Evolutionary conservation across 2,797 vertebrate genomes (phyloP), one percentile per base, ranked within the genome.

Genomic region (Hydrocynus forskahlii): DNA sequence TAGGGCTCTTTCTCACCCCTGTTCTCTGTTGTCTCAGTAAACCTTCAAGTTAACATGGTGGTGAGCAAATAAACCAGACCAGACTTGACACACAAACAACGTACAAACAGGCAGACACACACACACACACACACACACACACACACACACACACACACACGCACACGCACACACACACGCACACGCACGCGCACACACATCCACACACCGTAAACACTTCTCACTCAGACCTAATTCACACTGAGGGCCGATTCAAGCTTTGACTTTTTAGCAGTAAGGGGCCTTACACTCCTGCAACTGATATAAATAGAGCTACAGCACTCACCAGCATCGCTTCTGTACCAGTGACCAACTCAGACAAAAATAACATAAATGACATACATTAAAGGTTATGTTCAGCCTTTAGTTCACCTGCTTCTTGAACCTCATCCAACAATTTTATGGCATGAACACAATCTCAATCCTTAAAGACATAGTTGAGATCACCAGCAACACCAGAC

Each of bases 31-130:
- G 7, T 23, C 59, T 54, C 64, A 43, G 54, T 38, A 17, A 1
- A 70, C 17, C 78, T 67, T 45, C 40, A 75, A 62, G 63, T 55
- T 19, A 68, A 52, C 57, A 50, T 13, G n/a, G 40, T 63, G 38
- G 29, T 69, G 40, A 75, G 63, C 73, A 76, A 70, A 76, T 68
- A 60, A 73, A 81, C 55, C 73, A 81, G 25, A n/a, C 55, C 54
- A 62, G 52, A 64, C 52, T 45, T 43, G 63, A 62, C 72, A 75
- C 74, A 66, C 73, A 76, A 38, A 81, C 54, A 81, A 71, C 76
- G 3, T 29, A 29, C 29, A 29, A 29, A 29, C n/a, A n/a, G n/a
- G n/a, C n/a, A n/a, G n/a, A n/a, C n/a, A n/a, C n/a, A n/a, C n/a
- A n/a, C n/a, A n/a, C 73, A 80, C 3, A 3, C 29, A 29, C 29